phyloP scores from a whole-genome alignment of 2,888 invertebrate species.

The Ametastegia equiseti region DNA sequence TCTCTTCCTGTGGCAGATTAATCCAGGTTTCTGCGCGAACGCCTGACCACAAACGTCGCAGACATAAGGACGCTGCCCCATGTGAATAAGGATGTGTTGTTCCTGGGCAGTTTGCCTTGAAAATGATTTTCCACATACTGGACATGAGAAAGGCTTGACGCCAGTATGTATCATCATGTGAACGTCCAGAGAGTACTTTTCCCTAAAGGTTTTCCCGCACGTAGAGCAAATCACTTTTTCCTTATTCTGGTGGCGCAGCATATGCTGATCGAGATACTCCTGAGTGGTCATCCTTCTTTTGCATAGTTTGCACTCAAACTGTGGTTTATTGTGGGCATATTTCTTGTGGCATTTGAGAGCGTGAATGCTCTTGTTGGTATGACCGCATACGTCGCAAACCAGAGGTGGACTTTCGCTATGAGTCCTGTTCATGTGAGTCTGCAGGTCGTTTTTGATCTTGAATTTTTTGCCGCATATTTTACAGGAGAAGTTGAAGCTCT shows the following conservation, averaged over 20 bases:
- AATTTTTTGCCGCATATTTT: slow-evolving; percentile 44
- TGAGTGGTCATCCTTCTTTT: slow-evolving; percentile 54
- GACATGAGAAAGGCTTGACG: slow-evolving; percentile 51
- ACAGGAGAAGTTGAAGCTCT: slow-evolving; percentile 38
- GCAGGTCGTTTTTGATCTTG: slow-evolving; percentile 47
- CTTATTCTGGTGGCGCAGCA: slow-evolving; percentile 50
- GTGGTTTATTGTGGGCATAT: slow-evolving; percentile 54
- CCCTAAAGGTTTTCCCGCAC: slow-evolving; percentile 54
- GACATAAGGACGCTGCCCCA: slow-evolving; percentile 48
- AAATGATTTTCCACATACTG: slow-evolving; percentile 58
- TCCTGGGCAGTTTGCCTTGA: slow-evolving; percentile 56
- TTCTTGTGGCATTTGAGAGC: slow-evolving; percentile 57
- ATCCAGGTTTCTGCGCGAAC: slow-evolving; percentile 48
- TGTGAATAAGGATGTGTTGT: slow-evolving; percentile 60
- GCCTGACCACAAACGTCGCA: slow-evolving; percentile 47
- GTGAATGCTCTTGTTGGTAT: slow-evolving; percentile 54
- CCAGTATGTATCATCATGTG: slow-evolving; percentile 54
- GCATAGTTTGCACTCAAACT: slow-evolving; percentile 57
- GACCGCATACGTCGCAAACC: slow-evolving; percentile 57
- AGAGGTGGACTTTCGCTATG: slow-evolving; percentile 44
- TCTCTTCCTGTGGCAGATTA: slow-evolving; percentile 48
- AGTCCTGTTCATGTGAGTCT: slow-evolving; percentile 52
- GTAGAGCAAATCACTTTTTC: slow-evolving; percentile 55
- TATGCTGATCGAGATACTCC: slow-evolving; percentile 56
- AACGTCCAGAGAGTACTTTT: slow-evolving; percentile 48